Base-by-base conservation (phyloP, 35 echinoderm and acorn worm species). In the Acanthaster planci region DNA sequence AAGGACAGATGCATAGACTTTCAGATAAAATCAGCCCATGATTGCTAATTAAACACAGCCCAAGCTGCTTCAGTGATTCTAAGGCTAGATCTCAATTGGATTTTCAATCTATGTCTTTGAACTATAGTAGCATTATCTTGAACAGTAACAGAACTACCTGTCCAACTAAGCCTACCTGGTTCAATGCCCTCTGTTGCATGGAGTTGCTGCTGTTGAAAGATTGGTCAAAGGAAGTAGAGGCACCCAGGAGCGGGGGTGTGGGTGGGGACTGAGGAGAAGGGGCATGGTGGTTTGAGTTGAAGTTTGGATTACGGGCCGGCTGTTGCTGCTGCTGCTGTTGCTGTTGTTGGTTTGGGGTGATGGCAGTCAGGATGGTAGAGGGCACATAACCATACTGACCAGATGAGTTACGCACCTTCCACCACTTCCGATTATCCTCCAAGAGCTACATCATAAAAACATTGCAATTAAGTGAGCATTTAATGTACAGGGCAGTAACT, bases 341-440 rank as follows among this genome's bases (percentile, higher is more conserved):
- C 16, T 82, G 79, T 56, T 44, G 79, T 57, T 83, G 81, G 56
- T 40, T 47, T 0, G 88, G 77, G 1, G 84, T 56, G 5, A 55
- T 80, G 31, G 29, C 23, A 32, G 90, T 89, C 40, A 99, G 86
- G 40, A 99, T 93, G 4, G 96, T 99, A 16, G 89, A 99, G 1
- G 96, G 96, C 0, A 99, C 89, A 51, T 88, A 99, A 40, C 96
- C 96, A 8, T 81, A 68, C 79, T 94, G 96, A 18, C 96, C 96
- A 6, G 96, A 99, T 7, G 96, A 94, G 75, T 99, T 99, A 60
- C 86, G 57, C 0, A 99, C 96, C 78, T 90, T 85, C 96, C 96
- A 99, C 96, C 96, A 99, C 55, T 91, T 99, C 8, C 92, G 86
- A 23, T 51, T 84, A 82, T 94, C 92, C 82, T 99, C 92, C 38